These are phyloP conservation scores for Papilio machaon DNA, from an alignment of 1,140 invertebrate genomes.

Conservation along the genomic window DNA sequence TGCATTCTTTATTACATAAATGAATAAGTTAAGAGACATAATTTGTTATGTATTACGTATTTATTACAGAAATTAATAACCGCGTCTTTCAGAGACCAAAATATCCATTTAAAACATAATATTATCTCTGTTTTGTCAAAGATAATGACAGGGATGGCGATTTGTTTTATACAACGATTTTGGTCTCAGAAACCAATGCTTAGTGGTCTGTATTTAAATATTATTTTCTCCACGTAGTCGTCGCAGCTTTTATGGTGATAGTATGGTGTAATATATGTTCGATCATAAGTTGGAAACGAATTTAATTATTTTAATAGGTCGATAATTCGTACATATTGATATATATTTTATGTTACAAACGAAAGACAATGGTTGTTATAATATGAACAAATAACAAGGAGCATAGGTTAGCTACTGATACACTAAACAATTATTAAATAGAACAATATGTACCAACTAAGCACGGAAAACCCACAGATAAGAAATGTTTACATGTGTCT, in stretches of 20 bases:
- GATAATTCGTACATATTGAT: background rate
- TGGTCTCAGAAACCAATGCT: no score
- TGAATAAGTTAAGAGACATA: background rate
- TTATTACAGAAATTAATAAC: background rate
- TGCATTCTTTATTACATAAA: background rate
- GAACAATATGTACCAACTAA: background rate
- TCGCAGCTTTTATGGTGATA: no score
- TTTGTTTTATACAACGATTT: no score
- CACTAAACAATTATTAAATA: background rate
- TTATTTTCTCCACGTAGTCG: no score
- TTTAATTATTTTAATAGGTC: background rate
- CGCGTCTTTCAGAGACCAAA: no score
- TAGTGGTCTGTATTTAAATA: no score
- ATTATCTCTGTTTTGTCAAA: no score
- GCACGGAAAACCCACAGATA: conserved; percentile 12
- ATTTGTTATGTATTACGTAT: background rate
- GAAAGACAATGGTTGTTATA: background rate
- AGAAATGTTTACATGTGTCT: conserved; percentile 9
- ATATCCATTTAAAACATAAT: no score
- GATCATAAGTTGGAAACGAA: no score
- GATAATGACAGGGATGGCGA: no score
- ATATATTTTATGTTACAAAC: no score
- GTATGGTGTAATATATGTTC: no score
- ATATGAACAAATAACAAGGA: background rate
- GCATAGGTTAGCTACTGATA: background rate